Evolutionary conservation across 2,113 vertebrate species (phyloP).

Genomic region (Oreochromis niloticus): DNA sequence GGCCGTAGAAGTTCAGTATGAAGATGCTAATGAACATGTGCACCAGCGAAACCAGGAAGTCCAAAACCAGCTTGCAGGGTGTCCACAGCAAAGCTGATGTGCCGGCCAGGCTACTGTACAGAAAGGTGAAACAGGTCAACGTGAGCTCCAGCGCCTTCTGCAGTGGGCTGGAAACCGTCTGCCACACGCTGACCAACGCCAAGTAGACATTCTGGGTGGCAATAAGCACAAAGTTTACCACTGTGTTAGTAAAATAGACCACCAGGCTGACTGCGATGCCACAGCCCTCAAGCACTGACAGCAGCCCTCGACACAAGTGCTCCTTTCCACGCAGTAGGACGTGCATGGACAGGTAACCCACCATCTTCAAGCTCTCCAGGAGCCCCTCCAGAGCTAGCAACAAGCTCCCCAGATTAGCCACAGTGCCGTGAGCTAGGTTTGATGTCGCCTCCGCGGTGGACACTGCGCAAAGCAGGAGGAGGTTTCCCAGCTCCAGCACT

Average conservation of each 20-base stretch:
- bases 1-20: conserved; percentile 81
- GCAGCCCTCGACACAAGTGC: conserved; percentile 76
- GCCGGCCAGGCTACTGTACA: conserved; percentile 83
- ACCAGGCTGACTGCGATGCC: conserved; percentile 81
- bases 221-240: conserved; percentile 85
- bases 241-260: conserved; percentile 86
- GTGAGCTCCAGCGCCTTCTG: conserved; percentile 76
- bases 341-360: conserved; percentile 82
- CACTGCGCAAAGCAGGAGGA: conserved; percentile 58
- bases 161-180: conserved; percentile 72
- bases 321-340: conserved; percentile 79
- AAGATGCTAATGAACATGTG: conserved; percentile 79
- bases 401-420: conserved; percentile 59
- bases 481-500: conserved; percentile 71
- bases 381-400: conserved; percentile 71
- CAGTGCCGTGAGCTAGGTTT: conserved; percentile 38
- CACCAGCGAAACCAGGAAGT: conserved; percentile 74
- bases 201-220: conserved; percentile 82
- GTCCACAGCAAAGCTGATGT: conserved; percentile 87
- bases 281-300: conserved; percentile 76
- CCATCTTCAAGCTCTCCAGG: conserved; percentile 83
- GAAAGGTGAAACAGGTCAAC: conserved; percentile 75
- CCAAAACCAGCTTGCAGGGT: conserved; percentile 79
- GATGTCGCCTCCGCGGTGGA: conserved; percentile 59
- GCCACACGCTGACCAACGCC: conserved; percentile 70